Percentiles rank a stretch among this genome's conserved stretches.
Conservation (phyloP, 2,888 invertebrate genomes). For the Cerceris rybyensis region DNA sequence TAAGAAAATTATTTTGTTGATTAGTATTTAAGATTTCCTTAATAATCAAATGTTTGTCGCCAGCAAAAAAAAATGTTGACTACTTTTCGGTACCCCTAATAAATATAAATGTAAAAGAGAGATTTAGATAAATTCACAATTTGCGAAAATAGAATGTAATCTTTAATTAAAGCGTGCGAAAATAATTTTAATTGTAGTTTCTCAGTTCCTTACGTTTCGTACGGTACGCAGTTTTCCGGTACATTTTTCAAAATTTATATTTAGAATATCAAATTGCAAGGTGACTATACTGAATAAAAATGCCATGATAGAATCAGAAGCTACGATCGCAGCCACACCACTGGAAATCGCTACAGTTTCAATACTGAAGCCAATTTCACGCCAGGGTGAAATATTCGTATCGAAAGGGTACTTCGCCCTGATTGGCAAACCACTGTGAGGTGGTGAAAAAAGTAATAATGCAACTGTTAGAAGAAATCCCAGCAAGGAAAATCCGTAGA, state of each 20-base stretch:
- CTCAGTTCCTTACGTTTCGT: conserved; percentile 7
- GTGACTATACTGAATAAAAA: conserved; percentile 62
- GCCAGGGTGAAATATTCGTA: conserved; percentile 61
- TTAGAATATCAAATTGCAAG: conserved; percentile 64
- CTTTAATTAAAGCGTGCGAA: neutral
- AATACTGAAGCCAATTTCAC: conserved; percentile 59
- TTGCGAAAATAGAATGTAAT: no score
- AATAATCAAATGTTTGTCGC: no score
- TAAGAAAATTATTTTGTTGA: no score
- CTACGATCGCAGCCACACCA: conserved; percentile 65
- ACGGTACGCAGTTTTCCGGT: neutral
- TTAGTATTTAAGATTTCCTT: no score
- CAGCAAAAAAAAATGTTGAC: no score
- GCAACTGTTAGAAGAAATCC: conserved; percentile 57
- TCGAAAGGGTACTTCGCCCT: conserved; percentile 73
- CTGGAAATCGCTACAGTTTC: conserved; percentile 63
- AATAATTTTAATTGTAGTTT: neutral
- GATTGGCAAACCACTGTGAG: conserved; percentile 69
- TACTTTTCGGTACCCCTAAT: no score
- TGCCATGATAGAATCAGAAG: conserved; percentile 63
- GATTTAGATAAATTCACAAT: no score
- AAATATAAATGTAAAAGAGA: no score
- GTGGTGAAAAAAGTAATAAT: conserved; percentile 67
- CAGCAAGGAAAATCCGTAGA: conserved; percentile 60
- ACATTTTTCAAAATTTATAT: conserved; percentile 64